Percentiles rank a stretch among this genome's conserved stretches.
Conservation (phyloP, 2,888 invertebrate genomes). For the Hoplodrina ambigua region DNA sequence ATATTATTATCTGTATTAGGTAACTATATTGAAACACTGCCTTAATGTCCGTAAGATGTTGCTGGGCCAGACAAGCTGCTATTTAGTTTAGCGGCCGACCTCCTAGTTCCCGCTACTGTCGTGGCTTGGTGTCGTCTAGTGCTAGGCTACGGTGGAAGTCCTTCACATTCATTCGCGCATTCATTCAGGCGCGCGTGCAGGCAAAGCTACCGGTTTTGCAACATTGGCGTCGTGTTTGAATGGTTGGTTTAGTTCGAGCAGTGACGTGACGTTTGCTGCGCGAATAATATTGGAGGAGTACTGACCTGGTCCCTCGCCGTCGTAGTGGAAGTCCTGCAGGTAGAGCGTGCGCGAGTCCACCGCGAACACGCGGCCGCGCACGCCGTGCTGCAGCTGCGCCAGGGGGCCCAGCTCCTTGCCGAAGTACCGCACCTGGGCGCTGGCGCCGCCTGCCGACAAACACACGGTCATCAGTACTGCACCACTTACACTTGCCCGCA, state of each 20-base stretch:
- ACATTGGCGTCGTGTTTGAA: too few relatives aligned
- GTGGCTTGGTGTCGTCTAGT: background rate
- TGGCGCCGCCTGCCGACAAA: slow-evolving; percentile 46
- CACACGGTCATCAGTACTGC: slow-evolving; percentile 9
- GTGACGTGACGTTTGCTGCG: background rate
- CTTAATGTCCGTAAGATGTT: too few relatives aligned
- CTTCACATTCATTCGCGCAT: background rate
- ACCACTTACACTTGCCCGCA: too few relatives aligned
- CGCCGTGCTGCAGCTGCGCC: slow-evolving; percentile 95
- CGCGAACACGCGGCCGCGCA: slow-evolving; percentile 96
- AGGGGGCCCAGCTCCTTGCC: slow-evolving; percentile 95
- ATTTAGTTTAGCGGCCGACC: background rate
- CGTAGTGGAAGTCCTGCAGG: slow-evolving; percentile 96
- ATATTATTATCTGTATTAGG: too few relatives aligned
- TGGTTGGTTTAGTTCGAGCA: too few relatives aligned
- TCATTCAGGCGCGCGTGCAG: background rate
- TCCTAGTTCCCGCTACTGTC: background rate
- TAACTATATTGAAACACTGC: too few relatives aligned
- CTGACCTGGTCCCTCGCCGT: slow-evolving; percentile 97
- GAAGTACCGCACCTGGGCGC: slow-evolving; percentile 89
- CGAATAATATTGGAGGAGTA: slow-evolving; percentile 20
- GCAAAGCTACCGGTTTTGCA: too few relatives aligned
- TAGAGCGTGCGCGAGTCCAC: slow-evolving; percentile 96
- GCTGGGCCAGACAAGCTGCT: background rate
- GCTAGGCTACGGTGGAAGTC: background rate